Evolutionary conservation across 2,888 invertebrate species (phyloP).

Genomic region (Ennomos quercinarius): DNA sequence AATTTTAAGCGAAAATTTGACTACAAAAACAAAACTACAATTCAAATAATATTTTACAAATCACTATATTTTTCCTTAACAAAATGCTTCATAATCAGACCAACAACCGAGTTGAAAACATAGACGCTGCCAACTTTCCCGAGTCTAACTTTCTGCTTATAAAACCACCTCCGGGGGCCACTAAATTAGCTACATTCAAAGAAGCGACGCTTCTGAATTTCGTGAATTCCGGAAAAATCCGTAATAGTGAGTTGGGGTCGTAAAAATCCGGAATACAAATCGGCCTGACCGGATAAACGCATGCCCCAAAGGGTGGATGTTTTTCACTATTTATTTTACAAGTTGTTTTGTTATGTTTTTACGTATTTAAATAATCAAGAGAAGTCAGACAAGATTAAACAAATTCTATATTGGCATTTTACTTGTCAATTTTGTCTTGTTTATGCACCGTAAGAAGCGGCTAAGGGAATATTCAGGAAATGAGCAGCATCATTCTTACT

Average conservation of each 20-base stretch:
- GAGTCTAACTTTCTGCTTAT: conserved; percentile 50
- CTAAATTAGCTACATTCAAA: conserved; percentile 72
- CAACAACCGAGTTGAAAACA: conserved; percentile 33
- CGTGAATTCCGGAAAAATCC: conserved; percentile 42
- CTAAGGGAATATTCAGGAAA: too few relatives aligned
- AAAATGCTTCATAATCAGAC: conserved; percentile 29
- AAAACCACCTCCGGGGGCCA: conserved; percentile 53
- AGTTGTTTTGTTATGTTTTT: conserved; percentile 30
- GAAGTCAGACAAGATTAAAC: too few relatives aligned
- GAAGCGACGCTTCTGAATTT: conserved; percentile 49
- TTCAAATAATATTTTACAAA: conserved; percentile 1
- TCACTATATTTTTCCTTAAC: conserved; percentile 22
- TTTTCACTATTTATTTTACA: conserved; percentile 37
- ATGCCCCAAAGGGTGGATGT: conserved; percentile 34
- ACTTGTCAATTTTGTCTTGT: too few relatives aligned
- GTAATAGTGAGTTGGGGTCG: conserved; percentile 43
- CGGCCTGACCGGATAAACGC: conserved; percentile 42
- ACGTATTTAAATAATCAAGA: too few relatives aligned
- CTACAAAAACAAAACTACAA: background rate
- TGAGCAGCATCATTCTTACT: too few relatives aligned
- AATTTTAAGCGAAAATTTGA: background rate
- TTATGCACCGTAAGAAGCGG: too few relatives aligned
- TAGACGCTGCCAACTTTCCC: conserved; percentile 44
- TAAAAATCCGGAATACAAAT: conserved; percentile 46
- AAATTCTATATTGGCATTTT: too few relatives aligned